Evolutionary conservation across 2,888 invertebrate species (phyloP), one percentile per base, ranked within the genome.

Genomic region (Euproctis similis): DNA sequence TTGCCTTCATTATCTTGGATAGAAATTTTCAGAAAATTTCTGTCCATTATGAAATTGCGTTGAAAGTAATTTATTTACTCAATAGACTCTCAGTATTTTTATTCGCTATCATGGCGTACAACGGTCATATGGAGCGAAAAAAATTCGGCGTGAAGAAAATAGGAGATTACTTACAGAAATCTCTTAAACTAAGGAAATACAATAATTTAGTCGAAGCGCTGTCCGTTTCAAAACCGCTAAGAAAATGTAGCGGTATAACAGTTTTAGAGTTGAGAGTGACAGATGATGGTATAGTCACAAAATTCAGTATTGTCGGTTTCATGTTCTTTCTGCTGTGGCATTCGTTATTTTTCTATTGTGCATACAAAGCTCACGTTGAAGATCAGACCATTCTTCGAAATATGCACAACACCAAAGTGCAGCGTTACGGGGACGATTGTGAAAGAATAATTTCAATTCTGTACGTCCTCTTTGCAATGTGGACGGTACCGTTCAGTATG

Each of bases 391-490:
- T 77, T 17, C 33, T 77, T 8, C 53, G 73, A 13, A 42, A 46
- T n/a, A 36, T 77, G 8, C 72, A 69, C 28, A 49, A 63, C 7
- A 77, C 78, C 0, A 70, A 61, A 44, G 37, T 77, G 10, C 53
- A 59, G 33, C 57, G 63, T 5, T 78, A 75, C 29, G 77, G 75
- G 0, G 78, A 77, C 31, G 55, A 59, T 24, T 60, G 59, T 12
- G 73, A 75, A 36, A 59, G 59, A 31, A 35, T 59, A 8, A 40
- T 51, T 1, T 59, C 66, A 2, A 28, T 57, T 0, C 1, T 54
- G 0, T 71, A 57, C 20, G 57, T 63, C 6, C 3, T 64, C 2
- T 54, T 63, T 17, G 41, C 54, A 0, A 56, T 71, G 52, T 65
- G 64, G 59, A 64, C 71, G 34, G 38, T 68, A 25, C 59, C 71